Evolutionary conservation across 23 tunicate species (phyloP).

Genomic region (Halocynthia roretzi): DNA sequence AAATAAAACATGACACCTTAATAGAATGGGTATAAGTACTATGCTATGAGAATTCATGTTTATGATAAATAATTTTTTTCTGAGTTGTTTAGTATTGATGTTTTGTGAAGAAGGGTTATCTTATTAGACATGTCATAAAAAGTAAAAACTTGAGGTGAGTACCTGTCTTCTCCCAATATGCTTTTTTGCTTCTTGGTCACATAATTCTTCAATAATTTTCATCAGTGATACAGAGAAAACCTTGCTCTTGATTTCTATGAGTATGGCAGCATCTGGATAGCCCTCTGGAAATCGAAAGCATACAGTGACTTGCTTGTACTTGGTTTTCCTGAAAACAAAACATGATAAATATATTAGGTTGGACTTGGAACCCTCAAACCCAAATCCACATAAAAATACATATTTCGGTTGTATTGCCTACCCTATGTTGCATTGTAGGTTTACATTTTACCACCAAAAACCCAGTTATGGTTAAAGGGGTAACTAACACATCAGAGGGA

Average conservation of each 20-base stretch:
- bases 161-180: conserved; percentile 64
- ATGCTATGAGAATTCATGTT: not conserved
- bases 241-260: conserved; percentile 84
- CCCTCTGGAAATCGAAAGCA: conserved; percentile 71
- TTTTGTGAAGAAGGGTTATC: too few species aligned
- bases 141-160: not conserved
- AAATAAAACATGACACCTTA: not conserved
- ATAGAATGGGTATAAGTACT: not conserved
- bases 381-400: too few species aligned
- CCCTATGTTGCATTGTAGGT: not conserved
- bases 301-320: conserved; percentile 55
- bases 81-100: not conserved
- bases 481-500: too few species aligned
- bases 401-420: not conserved
- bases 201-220: conserved; percentile 38
- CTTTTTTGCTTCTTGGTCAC: conserved; percentile 77
- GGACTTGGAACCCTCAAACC: too few species aligned
- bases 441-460: too few species aligned
- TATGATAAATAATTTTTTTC: not conserved
- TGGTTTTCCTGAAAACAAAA: conserved; percentile 48
- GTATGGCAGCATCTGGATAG: conserved; percentile 55
- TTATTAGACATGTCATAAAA: too few species aligned
- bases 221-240: conserved; percentile 60
- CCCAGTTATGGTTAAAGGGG: too few species aligned
- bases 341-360: not conserved